Conservation (phyloP, 2,113 vertebrate species). For the Okapia johnstoni region DNA sequence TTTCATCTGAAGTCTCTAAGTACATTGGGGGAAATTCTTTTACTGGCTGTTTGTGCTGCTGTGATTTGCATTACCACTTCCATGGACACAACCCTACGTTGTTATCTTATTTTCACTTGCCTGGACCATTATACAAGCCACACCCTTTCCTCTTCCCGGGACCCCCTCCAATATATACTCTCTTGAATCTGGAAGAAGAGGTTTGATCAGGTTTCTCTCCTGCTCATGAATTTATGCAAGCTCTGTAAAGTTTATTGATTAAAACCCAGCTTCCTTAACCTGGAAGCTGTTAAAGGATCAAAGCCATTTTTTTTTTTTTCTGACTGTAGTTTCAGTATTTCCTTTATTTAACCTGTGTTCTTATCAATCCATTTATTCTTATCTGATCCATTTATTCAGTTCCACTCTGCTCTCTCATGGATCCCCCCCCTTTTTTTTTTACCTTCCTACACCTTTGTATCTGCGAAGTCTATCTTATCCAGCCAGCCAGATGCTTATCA, state of each 20-base stretch:
- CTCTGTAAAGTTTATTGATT: neutral
- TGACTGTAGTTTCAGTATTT: neutral
- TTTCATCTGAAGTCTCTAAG: neutral
- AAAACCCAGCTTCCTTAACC: neutral
- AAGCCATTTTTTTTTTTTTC: neutral
- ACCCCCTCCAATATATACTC: neutral
- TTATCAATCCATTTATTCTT: neutral
- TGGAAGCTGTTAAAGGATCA: neutral
- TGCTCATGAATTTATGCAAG: neutral
- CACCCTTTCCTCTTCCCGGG: neutral
- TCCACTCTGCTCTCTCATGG: neutral
- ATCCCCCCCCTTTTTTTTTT: neutral
- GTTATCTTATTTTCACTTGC: neutral
- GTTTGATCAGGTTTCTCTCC: neutral
- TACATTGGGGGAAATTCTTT: neutral
- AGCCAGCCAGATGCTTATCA: neutral
- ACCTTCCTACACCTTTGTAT: neutral
- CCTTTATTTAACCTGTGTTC: neutral
- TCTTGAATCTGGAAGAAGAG: neutral
- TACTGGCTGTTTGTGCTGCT: neutral
- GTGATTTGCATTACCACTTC: neutral
- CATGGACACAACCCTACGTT: neutral
- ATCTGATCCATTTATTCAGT: neutral
- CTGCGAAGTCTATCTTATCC: neutral
- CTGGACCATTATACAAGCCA: neutral